phyloP scores from a whole-genome alignment of 2,888 invertebrate species.

The Dryocosmus kuriphilus region DNA sequence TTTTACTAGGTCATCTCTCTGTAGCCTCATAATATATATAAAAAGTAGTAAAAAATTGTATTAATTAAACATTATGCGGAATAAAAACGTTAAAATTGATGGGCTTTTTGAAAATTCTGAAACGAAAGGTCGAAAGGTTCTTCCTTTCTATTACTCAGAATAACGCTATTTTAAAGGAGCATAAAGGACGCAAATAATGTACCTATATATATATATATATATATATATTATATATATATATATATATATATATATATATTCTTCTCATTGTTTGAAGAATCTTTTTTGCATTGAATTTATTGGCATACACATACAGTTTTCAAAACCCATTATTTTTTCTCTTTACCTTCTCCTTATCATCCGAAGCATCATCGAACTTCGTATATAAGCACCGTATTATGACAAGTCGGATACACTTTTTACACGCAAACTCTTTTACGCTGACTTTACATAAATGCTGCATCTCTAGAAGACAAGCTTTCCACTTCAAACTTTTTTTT shows the following conservation, averaged over 20 bases:
- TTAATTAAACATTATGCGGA: too few species aligned
- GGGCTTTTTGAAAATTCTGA: too few species aligned
- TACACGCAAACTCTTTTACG: conserved; percentile 36
- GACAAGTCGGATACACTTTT: conserved; percentile 24
- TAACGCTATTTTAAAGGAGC: too few species aligned
- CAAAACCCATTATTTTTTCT: conserved; percentile 30
- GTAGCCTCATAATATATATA: too few species aligned
- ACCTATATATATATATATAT: too few species aligned
- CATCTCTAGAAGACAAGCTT: conserved; percentile 36
- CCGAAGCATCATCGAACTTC: conserved; percentile 13
- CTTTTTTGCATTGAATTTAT: conserved; percentile 27
- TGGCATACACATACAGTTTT: conserved; percentile 23
- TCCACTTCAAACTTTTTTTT: conserved; percentile 38
- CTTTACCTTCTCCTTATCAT: conserved; percentile 25
- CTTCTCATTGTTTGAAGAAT: conserved; percentile 23
- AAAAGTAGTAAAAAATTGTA: too few species aligned
- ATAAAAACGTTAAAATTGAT: too few species aligned
- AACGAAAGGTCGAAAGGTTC: too few species aligned
- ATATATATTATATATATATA: too few species aligned
- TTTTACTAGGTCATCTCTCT: too few species aligned
- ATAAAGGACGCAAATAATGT: too few species aligned
- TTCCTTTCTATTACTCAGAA: too few species aligned
- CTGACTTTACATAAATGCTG: conserved; percentile 37
- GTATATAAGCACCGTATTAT: conserved; percentile 36
- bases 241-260: conserved; percentile 3